phyloP scores from a whole-genome alignment of 2,113 vertebrate genomes.

The Pachyramphus minor region DNA sequence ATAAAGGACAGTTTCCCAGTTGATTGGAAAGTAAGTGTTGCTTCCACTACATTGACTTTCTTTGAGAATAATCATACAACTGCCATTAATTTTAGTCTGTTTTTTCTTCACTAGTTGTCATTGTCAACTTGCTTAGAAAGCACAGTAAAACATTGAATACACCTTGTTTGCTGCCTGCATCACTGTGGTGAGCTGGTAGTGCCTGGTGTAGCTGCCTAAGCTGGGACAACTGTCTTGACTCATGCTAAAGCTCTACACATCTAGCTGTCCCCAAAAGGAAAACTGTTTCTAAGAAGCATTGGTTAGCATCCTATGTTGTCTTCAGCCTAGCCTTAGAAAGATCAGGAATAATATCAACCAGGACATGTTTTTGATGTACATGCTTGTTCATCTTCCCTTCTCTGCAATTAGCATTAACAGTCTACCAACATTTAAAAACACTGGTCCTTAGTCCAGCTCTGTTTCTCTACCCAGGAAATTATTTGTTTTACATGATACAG shows the following conservation, averaged over 20 bases:
- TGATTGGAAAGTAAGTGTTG: not conserved
- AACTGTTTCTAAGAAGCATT: not conserved
- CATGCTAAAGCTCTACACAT: not conserved
- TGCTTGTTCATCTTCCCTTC: not conserved
- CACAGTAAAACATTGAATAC: not conserved
- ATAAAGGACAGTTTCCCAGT: not conserved
- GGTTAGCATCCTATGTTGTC: not conserved
- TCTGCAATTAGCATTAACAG: not conserved
- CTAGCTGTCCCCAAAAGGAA: not conserved
- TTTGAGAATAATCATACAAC: not conserved
- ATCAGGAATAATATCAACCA: not conserved
- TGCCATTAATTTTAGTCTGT: not conserved
- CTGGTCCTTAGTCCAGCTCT: not conserved
- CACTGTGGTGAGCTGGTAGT: not conserved
- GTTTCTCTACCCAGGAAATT: not conserved
- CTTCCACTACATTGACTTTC: not conserved
- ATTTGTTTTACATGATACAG: not conserved
- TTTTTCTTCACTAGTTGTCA: not conserved
- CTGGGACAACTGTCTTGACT: accelerated
- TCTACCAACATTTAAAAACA: not conserved
- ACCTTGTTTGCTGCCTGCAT: not conserved
- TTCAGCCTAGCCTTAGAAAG: not conserved
- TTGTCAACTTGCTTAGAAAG: not conserved
- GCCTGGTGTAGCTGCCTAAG: not conserved
- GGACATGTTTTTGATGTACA: not conserved